These are phyloP conservation scores for Drosophila emarginata DNA, from an alignment of 2,888 invertebrate genomes.

Conservation along the genomic window DNA sequence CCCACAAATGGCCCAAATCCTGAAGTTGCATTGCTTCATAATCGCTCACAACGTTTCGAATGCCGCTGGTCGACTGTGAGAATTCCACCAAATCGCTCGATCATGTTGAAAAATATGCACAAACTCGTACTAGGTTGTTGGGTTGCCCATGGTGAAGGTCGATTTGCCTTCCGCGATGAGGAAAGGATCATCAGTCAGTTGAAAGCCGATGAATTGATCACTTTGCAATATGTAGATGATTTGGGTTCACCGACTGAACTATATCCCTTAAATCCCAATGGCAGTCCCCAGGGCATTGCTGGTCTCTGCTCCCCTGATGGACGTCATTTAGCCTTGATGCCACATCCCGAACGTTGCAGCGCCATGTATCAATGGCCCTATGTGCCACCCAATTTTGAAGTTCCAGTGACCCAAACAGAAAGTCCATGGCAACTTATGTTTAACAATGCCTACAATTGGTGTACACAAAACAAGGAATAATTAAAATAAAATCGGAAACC, in stretches of 20 bases:
- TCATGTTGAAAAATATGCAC: slow-evolving; percentile 96
- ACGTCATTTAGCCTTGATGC: slow-evolving; percentile 98
- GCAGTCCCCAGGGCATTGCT: slow-evolving; percentile 92
- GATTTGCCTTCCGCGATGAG: slow-evolving; percentile 85
- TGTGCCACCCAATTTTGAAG: slow-evolving; percentile 83
- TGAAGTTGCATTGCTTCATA: slow-evolving; percentile 90
- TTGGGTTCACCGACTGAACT: slow-evolving; percentile 87
- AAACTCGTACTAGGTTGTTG: slow-evolving; percentile 95
- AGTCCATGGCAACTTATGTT: slow-evolving; percentile 97
- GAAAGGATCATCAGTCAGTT: slow-evolving; percentile 83
- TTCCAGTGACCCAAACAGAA: slow-evolving; percentile 82
- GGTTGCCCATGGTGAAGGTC: slow-evolving; percentile 98
- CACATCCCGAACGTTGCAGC: slow-evolving; percentile 97
- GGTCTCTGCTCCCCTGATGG: slow-evolving; percentile 95
- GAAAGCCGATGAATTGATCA: slow-evolving; percentile 86
- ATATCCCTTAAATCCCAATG: slow-evolving; percentile 98
- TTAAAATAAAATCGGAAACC: neutral
- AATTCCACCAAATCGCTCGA: slow-evolving; percentile 86
- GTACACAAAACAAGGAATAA: slow-evolving; percentile 53
- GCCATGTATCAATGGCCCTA: slow-evolving; percentile 96
- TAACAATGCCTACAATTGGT: slow-evolving; percentile 92
- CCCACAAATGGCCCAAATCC: slow-evolving; percentile 76
- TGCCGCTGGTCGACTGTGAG: slow-evolving; percentile 91
- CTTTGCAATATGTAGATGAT: slow-evolving; percentile 94
- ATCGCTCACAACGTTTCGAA: slow-evolving; percentile 93